phyloP scores from a whole-genome alignment of 2,113 vertebrate genomes.

The Aphyosemion australe region DNA sequence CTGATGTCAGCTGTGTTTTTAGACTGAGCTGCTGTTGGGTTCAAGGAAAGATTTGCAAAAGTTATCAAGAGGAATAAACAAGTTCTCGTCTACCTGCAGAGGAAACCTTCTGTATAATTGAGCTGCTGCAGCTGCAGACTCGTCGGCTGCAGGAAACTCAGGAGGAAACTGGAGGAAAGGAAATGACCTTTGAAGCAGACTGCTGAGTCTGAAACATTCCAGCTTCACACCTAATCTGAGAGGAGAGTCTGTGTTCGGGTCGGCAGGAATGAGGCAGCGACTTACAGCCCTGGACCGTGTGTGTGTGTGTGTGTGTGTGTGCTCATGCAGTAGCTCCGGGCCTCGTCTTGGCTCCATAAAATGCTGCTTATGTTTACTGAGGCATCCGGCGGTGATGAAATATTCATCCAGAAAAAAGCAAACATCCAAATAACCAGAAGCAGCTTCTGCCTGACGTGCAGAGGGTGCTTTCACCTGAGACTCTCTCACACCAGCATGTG shows the following conservation, averaged over 20 bases:
- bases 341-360: conserved; percentile 58
- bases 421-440: conserved; percentile 64
- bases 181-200: conserved; percentile 29
- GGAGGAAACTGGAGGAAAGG: conserved; percentile 1
- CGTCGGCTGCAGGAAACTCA: conserved; percentile 5
- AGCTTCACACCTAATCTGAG: background rate
- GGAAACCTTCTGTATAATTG: conserved; percentile 28
- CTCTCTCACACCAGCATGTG: background rate
- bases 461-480: conserved; percentile 41
- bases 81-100: conserved; percentile 34
- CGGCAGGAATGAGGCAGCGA: background rate
- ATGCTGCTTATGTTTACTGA: conserved; percentile 72
- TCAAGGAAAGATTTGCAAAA: conserved; percentile 19
- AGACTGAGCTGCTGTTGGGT: conserved; percentile 1
- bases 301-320: conserved; percentile 21
- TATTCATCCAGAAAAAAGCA: conserved; percentile 72
- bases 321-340: conserved; percentile 44
- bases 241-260: conserved; percentile 1
- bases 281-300: background rate
- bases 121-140: conserved; percentile 30
- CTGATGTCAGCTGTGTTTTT: too few species aligned
- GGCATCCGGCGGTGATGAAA: conserved; percentile 76
- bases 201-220: conserved; percentile 15
- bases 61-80: conserved; percentile 51
- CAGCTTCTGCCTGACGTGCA: conserved; percentile 43